phyloP scores from a whole-genome alignment of 2,797 vertebrate genomes.

The Anniella stebbinsi region DNA sequence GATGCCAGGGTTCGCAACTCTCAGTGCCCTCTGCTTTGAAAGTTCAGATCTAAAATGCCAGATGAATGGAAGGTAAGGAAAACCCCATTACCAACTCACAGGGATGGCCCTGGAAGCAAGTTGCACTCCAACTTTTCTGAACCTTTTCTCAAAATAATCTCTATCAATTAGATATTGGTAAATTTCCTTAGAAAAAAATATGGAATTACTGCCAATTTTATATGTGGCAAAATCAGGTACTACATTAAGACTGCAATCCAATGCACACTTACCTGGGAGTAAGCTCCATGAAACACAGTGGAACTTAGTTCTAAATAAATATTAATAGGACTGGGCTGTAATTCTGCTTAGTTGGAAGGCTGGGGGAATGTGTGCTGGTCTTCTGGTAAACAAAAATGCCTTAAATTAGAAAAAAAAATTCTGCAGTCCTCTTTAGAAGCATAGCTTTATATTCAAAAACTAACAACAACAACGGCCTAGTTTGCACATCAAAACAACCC shows the following conservation, averaged over 20 bases:
- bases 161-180: neutral
- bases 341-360: neutral
- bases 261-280: neutral
- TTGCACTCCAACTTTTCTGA: neutral
- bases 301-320: neutral
- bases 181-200: neutral
- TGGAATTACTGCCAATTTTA: neutral
- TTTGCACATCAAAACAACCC: too few species aligned
- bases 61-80: neutral
- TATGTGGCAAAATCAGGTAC: neutral
- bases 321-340: neutral
- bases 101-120: neutral
- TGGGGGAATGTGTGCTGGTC: neutral
- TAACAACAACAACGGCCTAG: neutral
- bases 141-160: neutral
- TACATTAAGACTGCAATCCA: neutral
- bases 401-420: neutral
- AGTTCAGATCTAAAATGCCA: neutral
- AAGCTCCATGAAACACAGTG: neutral
- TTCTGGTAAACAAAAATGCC: neutral
- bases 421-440: neutral
- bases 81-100: neutral
- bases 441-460: rapidly evolving
- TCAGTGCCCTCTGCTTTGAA: neutral
- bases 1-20: neutral